Conservation (phyloP, 1,140 invertebrate genomes). For the Brachionus asplanchnoidis region DNA sequence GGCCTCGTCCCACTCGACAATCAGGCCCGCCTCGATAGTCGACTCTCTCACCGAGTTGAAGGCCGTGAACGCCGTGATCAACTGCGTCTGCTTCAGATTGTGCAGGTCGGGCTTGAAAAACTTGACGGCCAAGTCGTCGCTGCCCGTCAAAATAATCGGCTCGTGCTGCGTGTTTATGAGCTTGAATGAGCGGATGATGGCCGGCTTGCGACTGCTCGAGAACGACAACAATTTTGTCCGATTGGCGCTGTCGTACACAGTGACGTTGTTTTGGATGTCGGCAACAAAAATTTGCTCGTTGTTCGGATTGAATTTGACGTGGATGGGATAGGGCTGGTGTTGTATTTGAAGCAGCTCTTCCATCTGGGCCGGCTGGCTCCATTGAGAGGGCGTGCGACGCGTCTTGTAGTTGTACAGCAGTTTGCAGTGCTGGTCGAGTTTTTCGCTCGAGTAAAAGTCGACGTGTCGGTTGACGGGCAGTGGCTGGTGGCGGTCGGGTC, state of each 20-base stretch:
- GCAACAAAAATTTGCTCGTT: constrained; percentile 30
- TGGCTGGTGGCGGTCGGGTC: neutral
- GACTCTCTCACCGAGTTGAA: neutral
- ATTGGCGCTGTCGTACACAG: constrained; percentile 9
- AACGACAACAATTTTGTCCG: neutral
- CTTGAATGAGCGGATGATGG: constrained; percentile 7
- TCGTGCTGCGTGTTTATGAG: constrained; percentile 20
- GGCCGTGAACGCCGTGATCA: constrained; percentile 23
- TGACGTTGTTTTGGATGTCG: neutral
- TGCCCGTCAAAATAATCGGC: neutral
- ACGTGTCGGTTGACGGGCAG: neutral
- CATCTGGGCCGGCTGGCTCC: neutral
- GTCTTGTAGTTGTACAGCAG: constrained; percentile 12
- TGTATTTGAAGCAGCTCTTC: neutral
- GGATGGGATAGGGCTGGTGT: neutral
- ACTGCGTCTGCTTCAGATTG: neutral
- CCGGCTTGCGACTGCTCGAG: neutral
- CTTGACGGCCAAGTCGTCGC: neutral
- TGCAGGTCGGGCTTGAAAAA: constrained; percentile 5
- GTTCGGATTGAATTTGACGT: constrained; percentile 6
- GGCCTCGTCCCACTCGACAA: constrained; percentile 17
- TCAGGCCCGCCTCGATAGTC: neutral
- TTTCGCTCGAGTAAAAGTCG: constrained; percentile 12
- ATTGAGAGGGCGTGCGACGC: neutral
- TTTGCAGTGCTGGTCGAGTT: constrained; percentile 19